These are phyloP conservation scores for Timema podura DNA, from an alignment of 2,888 invertebrate genomes.

Conservation along the genomic window DNA sequence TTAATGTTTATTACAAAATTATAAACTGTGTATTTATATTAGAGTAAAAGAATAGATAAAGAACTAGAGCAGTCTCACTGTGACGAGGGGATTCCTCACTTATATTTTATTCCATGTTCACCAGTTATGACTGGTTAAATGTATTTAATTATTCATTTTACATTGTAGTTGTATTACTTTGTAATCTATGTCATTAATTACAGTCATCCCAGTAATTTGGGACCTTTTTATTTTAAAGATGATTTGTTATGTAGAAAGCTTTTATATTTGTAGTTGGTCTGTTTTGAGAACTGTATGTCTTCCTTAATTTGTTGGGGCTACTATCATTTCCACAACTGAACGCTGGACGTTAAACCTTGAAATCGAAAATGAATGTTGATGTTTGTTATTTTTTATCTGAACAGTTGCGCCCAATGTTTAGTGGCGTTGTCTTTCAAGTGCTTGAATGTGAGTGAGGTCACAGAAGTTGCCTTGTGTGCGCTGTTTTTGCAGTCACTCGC, in stretches of 20 bases:
- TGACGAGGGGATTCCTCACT: conserved; percentile 23
- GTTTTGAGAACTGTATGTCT: conserved; percentile 31
- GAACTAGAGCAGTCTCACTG: not conserved
- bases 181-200: conserved; percentile 28
- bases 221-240: conserved; percentile 25
- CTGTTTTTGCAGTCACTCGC: conserved; percentile 13
- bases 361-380: no score
- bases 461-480: not conserved
- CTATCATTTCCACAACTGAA: not conserved
- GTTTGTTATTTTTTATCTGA: not conserved
- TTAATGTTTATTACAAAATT: no score
- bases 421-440: not conserved
- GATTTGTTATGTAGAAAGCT: conserved; percentile 31
- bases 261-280: conserved; percentile 30
- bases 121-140: conserved; percentile 27
- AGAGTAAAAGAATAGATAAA: no score
- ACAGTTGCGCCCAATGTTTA: conserved; percentile 11
- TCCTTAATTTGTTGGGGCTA: conserved; percentile 28
- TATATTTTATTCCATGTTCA: conserved; percentile 27
- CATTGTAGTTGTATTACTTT: conserved; percentile 30
- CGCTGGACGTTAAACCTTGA: no score
- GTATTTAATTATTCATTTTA: conserved; percentile 31
- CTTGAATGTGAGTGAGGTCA: not conserved
- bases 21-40: no score
- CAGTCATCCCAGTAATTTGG: conserved; percentile 26